Percentiles rank a stretch among this genome's conserved stretches.
phyloP scores from a whole-genome alignment of 2,113 vertebrate genomes.

The Chamaea fasciata region DNA sequence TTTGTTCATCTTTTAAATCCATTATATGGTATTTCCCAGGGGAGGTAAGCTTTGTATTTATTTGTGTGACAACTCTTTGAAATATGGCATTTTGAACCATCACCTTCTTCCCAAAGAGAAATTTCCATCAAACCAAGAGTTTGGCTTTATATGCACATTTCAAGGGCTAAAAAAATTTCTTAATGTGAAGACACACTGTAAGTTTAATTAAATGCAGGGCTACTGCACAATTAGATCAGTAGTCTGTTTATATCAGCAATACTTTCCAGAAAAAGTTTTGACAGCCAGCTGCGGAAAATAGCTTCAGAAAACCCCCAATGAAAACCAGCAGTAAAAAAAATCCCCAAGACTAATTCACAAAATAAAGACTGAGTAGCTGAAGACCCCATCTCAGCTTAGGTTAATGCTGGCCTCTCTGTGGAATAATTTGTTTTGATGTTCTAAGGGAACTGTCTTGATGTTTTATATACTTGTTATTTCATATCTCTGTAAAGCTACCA shows the following conservation, averaged over 20 bases:
- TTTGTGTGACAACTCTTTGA: background rate
- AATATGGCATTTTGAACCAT: background rate
- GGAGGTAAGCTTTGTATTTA: slow-evolving; percentile 23
- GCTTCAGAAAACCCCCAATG: background rate
- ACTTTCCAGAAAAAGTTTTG: background rate
- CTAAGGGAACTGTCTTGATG: background rate
- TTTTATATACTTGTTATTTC: background rate
- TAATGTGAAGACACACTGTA: background rate
- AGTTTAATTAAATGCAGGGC: background rate
- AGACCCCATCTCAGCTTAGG: background rate
- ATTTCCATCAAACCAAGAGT: background rate
- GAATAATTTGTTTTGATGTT: slow-evolving; percentile 38
- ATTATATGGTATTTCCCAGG: slow-evolving; percentile 9
- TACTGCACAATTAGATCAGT: background rate
- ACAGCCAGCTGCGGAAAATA: slow-evolving; percentile 11
- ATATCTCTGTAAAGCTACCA: background rate
- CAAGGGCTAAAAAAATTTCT: background rate
- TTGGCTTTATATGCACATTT: background rate
- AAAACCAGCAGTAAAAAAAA: background rate
- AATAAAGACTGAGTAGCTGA: background rate
- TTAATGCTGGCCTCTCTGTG: background rate
- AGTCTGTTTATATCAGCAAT: background rate
- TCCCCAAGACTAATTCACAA: slow-evolving; percentile 20
- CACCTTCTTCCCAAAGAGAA: background rate
- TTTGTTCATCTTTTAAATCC: slow-evolving; percentile 51